phyloP scores from a whole-genome alignment of 2,797 vertebrate species.

The Schizopygopsis malacanthus region DNA sequence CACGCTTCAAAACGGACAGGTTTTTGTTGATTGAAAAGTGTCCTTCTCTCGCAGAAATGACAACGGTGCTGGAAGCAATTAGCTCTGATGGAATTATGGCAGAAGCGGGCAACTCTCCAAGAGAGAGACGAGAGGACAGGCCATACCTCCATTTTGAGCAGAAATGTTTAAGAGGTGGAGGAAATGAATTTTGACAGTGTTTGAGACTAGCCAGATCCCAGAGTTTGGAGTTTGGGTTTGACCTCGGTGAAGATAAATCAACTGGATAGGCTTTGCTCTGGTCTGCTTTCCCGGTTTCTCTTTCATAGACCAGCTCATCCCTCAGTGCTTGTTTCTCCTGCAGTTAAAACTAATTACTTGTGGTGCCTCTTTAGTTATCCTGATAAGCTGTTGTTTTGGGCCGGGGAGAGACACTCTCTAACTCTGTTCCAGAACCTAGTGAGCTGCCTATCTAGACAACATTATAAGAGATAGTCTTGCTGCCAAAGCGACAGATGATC shows the following conservation, averaged over 20 bases:
- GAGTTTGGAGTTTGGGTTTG: constrained; percentile 59
- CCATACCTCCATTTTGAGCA: constrained; percentile 52
- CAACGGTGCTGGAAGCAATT: constrained; percentile 63
- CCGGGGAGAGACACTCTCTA: neutral
- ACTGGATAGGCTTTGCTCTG: constrained; percentile 40
- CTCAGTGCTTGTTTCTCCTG: constrained; percentile 47
- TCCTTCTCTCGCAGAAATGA: constrained; percentile 55
- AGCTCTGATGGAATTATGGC: constrained; percentile 65
- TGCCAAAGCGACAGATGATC: neutral
- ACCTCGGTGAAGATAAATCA: constrained; percentile 61
- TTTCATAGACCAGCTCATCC: constrained; percentile 29
- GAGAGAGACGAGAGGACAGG: constrained; percentile 22
- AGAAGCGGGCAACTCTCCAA: constrained; percentile 37
- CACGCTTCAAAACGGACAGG: constrained; percentile 35
- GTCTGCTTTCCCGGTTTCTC: constrained; percentile 19
- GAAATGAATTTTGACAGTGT: constrained; percentile 48
- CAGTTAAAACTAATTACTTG: constrained; percentile 57
- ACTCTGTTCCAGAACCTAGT: neutral
- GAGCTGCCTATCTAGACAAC: neutral
- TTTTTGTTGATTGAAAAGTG: constrained; percentile 56
- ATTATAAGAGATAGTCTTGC: neutral
- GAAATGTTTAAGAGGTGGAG: constrained; percentile 50
- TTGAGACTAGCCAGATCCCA: constrained; percentile 59
- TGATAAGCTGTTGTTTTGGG: constrained; percentile 50
- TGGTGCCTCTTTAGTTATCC: constrained; percentile 49